These are phyloP conservation scores for Penaeus indicus DNA, from an alignment of 1,140 invertebrate genomes.

Conservation along the genomic window DNA sequence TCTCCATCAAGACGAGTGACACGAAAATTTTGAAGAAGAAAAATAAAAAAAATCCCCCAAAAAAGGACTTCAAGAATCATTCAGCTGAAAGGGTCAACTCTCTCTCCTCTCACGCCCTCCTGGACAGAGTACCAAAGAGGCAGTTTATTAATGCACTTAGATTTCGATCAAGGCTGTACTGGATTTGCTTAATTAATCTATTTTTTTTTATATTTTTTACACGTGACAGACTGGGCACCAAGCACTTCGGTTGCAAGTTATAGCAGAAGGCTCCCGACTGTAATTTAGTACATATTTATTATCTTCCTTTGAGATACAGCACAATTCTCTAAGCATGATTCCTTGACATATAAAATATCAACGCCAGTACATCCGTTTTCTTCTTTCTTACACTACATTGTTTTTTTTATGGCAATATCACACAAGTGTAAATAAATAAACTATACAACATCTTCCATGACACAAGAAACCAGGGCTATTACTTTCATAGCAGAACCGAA, in stretches of 20 bases:
- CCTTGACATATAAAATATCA: not conserved
- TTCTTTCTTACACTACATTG: conserved; percentile 42
- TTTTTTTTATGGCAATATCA: conserved; percentile 51
- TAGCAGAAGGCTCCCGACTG: conserved; percentile 13
- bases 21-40: too few species aligned
- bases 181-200: not conserved
- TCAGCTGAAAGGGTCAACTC: not conserved
- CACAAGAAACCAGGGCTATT: conserved; percentile 49
- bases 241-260: conserved; percentile 11
- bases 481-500: conserved; percentile 21
- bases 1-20: too few species aligned
- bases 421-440: conserved; percentile 60
- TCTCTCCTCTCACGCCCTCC: not conserved
- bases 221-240: conserved; percentile 16
- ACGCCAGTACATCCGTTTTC: conserved; percentile 13
- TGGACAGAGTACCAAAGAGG: conserved; percentile 11
- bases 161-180: conserved; percentile 24
- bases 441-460: conserved; percentile 57
- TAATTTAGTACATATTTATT: too few species aligned
- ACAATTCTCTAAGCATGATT: not conserved
- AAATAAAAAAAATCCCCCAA: too few species aligned
- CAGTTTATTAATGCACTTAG: conserved; percentile 47
- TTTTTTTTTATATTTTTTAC: not conserved
- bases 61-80: too few species aligned
- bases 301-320: not conserved